Evolutionary conservation across 2,113 vertebrate genomes (phyloP).

Genomic region (Mobula birostris): DNA sequence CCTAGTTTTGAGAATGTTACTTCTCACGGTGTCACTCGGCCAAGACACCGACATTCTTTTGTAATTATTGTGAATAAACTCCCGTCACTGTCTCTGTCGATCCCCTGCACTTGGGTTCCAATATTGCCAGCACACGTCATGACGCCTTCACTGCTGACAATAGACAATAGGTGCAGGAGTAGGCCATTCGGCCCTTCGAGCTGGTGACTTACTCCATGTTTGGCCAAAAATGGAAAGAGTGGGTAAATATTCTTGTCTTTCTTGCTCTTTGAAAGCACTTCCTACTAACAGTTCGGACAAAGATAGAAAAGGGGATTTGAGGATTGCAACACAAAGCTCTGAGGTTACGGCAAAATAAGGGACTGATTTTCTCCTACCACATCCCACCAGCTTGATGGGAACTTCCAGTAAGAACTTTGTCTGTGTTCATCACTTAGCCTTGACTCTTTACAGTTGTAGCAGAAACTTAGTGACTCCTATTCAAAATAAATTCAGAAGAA

Average conservation of each 20-base stretch:
- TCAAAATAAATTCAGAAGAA: neutral
- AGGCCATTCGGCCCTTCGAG: too few species aligned
- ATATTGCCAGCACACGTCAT: too few species aligned
- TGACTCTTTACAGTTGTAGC: too few species aligned
- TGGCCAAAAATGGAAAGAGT: neutral
- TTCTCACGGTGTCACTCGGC: too few species aligned
- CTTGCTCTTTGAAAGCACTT: neutral
- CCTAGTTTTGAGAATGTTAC: too few species aligned
- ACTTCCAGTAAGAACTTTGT: neutral
- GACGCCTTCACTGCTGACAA: neutral
- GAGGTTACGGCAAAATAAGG: neutral
- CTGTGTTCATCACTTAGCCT: neutral
- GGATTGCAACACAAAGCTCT: neutral
- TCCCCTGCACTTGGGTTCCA: too few species aligned
- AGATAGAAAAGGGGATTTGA: neutral
- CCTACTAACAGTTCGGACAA: neutral
- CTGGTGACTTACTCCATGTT: too few species aligned
- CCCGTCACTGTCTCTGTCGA: too few species aligned
- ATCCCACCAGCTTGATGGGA: neutral
- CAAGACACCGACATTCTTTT: too few species aligned
- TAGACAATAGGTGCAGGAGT: too few species aligned
- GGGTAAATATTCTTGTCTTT: neutral
- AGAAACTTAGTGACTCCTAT: neutral
- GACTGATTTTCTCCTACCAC: neutral
- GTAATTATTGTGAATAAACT: too few species aligned